Percentiles rank a stretch among this genome's conserved stretches.
phyloP scores from a whole-genome alignment of 2,888 invertebrate species.

The Chrysopilus asiliformis region DNA sequence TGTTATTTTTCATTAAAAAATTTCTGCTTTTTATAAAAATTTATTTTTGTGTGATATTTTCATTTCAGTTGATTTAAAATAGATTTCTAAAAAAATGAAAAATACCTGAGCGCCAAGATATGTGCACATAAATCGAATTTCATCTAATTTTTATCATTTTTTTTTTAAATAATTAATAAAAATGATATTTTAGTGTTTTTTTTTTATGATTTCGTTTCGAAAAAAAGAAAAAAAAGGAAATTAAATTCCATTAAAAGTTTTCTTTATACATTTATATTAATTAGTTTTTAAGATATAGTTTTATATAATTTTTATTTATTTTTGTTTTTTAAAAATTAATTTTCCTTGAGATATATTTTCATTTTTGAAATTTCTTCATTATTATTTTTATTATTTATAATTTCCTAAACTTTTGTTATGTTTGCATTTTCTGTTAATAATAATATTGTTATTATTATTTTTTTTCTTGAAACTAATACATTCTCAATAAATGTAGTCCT shows the following conservation, averaged over 20 bases:
- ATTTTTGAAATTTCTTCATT: background rate
- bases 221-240: conserved; percentile 3
- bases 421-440: conserved; percentile 1
- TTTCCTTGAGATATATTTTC: background rate
- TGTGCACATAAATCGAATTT: conserved; percentile 21
- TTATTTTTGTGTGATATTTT: conserved; percentile 13
- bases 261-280: conserved; percentile 3
- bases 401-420: background rate
- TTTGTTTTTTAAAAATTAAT: background rate
- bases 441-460: background rate
- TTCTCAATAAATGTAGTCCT: background rate
- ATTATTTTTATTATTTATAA: background rate
- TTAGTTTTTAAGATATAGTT: background rate
- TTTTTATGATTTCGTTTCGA: conserved; percentile 1
- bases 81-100: no score
- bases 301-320: background rate
- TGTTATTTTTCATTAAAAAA: conserved; percentile 8
- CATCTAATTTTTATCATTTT: conserved; percentile 6
- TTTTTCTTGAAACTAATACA: conserved; percentile 1
- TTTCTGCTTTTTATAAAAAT: conserved; percentile 12
- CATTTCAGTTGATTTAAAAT: no score
- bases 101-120: conserved; percentile 27
- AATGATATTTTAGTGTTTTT: background rate
- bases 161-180: conserved; percentile 2
- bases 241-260: conserved; percentile 3